Base-by-base conservation (phyloP, 1,140 invertebrate genomes). In the Penaeus japonicus region DNA sequence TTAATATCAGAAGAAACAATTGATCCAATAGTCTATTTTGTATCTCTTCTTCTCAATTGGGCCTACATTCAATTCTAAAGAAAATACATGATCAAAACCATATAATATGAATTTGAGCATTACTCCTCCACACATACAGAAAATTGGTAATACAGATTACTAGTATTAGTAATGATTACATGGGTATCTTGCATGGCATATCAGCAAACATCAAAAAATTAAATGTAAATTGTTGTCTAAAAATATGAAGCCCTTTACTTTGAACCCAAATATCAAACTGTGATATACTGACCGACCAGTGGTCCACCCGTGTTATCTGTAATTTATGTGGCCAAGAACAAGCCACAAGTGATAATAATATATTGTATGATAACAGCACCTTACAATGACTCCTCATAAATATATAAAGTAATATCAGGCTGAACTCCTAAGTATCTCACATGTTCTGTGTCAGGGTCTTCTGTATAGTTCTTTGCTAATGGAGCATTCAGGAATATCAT, bases 251-350 rank as follows among this genome's bases (percentile, higher is more conserved):
- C 54, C n/a, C 54, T 27, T 79, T 54, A 79, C 77, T 79, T 24
- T n/a, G 75, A 78, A 78, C 47, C 35, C 47, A 79, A 79, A 79
- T n/a, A 79, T 79, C n/a, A 79, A 54, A 53, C 24, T 24, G 39
- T n/a, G 47, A 53, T 53, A 79, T 53, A 79, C 39, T 54, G 39
- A 79, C 39, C 54, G 22, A 79, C 39, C 77, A 79, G 27, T 53
- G 77, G 77, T 79, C 39, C 39, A 79, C 77, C 77, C 77, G 77
- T 79, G 77, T 79, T 53, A 79, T 53, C 47, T 32, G 75, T 78
- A 78, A 78, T 78, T n/a, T 18, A 78, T 39, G 47, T 78, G 32
- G 75, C 35, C n/a, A 32, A 78, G 12, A 17, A 47, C 35, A 18
- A 39, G 30, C 47, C 18, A 35, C 35, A 78, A 12, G 39, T 78